Evolutionary conservation across 2,113 vertebrate genomes (phyloP).

Genomic region (Labrus mixtus): DNA sequence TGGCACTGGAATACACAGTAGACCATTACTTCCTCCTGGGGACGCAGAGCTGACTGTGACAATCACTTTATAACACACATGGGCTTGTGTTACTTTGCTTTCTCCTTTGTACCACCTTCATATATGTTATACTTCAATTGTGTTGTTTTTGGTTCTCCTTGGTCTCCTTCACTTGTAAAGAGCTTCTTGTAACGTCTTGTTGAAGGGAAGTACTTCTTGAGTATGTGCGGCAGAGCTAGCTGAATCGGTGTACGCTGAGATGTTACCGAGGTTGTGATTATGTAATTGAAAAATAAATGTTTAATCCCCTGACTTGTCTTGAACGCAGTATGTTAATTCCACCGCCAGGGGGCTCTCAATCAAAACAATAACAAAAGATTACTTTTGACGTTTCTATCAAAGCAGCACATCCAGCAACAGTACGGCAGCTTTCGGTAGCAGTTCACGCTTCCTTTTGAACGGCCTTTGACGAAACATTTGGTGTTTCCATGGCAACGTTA

Average conservation of each 20-base stretch:
- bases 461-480: no score
- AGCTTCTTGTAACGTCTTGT: neutral
- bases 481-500: no score
- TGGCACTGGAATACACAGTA: constrained; percentile 11
- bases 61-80: constrained; percentile 56
- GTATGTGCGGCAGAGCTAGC: neutral
- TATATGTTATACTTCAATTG: constrained; percentile 24
- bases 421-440: no score
- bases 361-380: no score
- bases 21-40: constrained; percentile 1
- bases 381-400: no score
- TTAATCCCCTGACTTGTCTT: constrained; percentile 23
- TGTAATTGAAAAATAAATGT: constrained; percentile 67
- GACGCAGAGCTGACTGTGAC: constrained; percentile 39
- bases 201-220: no score
- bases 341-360: no score
- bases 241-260: constrained; percentile 12
- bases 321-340: no score
- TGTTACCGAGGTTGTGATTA: constrained; percentile 37
- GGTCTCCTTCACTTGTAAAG: constrained; percentile 21
- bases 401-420: no score
- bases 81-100: constrained; percentile 36
- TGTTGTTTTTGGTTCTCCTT: constrained; percentile 33
- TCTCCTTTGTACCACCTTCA: constrained; percentile 38
- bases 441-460: no score